Base-by-base conservation (phyloP, 2,888 invertebrate genomes). In the Pterostichus madidus region DNA sequence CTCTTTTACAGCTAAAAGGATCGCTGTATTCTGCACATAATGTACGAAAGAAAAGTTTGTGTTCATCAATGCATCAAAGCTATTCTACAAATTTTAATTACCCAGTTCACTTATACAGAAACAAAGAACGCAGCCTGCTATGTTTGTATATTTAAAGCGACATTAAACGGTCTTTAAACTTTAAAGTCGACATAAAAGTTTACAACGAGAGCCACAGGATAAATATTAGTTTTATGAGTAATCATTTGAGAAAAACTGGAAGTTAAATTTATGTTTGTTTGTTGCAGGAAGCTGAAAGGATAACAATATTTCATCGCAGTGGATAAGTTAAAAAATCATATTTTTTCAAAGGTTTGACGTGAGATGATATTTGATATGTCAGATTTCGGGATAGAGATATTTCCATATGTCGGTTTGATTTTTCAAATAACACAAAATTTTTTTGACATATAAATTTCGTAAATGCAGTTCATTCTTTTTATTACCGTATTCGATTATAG, bases 111-210 rank as follows among this genome's bases (percentile, higher is more conserved):
- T 56, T 56, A 5, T 13, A 13, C 10, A 13, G 13, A 56, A 56
- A 56, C 56, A 56, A 56, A 56, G 56, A 39, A 39, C 39, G 0
- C 39, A 39, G 13, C 10, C 8, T 17, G 8, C 17, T 1, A 5
- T 56, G 56, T 56, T 56, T 56, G 56, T 17, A 5, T 56, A n/a
- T 52, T 11, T 6, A 15, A 11, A 17, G 17, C 4, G 15, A 56
- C 56, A 56, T 56, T 56, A 56, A 56, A 56, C 13, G 56, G 56
- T 13, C 56, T 56, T 56, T 56, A 56, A 56, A 17, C 17, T 56
- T 56, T 56, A 56, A 56, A 56, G 56, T 56, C 56, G 56, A 17
- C 56, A 13, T 56, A 56, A 56, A 56, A 17, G 56, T 10, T n/a
- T 13, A 13, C 52, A 6, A 5, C 11, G 44, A 10, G n/a, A 39